A percentile compares a stretch with the other conserved stretches of the same genome.
Evolutionary conservation across 2,797 vertebrate species (phyloP).

Genomic region (Nothura maculosa): DNA sequence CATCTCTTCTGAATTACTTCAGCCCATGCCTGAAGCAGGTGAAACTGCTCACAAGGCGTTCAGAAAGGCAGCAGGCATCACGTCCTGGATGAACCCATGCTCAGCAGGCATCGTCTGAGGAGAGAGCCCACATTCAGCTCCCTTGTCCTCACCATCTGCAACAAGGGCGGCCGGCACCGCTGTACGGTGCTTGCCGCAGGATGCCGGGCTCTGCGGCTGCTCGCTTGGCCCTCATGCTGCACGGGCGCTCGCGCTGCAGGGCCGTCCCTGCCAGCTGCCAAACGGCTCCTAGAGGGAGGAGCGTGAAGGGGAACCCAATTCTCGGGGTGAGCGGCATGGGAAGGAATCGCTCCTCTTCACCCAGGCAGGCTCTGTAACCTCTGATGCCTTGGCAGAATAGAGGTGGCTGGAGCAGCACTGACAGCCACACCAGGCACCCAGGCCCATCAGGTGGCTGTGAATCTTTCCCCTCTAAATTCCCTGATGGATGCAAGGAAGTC

Average conservation of each 20-base stretch:
- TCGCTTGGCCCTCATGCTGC: background rate
- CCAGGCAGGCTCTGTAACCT: background rate
- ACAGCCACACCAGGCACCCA: fast-evolving
- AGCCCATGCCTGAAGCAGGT: background rate
- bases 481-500: background rate
- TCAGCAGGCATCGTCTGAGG: background rate
- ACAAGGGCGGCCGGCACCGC: background rate
- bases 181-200: background rate
- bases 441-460: background rate
- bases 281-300: background rate
- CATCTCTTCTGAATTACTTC: background rate
- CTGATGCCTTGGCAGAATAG: background rate
- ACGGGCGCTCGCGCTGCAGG: background rate
- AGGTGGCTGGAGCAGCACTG: background rate
- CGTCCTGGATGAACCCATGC: background rate
- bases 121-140: background rate
- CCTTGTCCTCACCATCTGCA: background rate
- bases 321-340: background rate
- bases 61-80: background rate
- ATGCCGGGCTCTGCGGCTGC: background rate
- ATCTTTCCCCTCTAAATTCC: background rate
- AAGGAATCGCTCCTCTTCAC: background rate
- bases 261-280: background rate
- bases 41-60: background rate
- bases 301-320: background rate